Evolutionary conservation across 2,888 invertebrate genomes (phyloP).

Genomic region (Melitaea athalia): DNA sequence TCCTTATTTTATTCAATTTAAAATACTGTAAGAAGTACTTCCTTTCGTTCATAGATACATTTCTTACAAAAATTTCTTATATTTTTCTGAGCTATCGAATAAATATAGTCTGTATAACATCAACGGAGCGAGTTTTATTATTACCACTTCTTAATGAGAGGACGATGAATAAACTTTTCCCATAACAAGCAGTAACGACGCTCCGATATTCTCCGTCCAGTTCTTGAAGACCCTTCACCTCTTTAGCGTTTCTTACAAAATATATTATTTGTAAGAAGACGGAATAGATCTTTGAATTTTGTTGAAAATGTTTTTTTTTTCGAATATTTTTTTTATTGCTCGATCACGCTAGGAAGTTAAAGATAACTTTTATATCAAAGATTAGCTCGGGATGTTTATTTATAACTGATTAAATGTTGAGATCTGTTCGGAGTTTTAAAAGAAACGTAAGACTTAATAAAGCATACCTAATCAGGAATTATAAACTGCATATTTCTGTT

Average conservation of each 20-base stretch:
- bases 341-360: constrained; percentile 10
- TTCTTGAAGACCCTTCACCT: constrained; percentile 22
- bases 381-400: constrained; percentile 19
- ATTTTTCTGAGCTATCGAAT: constrained; percentile 10
- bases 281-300: constrained; percentile 17
- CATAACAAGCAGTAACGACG: constrained; percentile 29
- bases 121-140: constrained; percentile 18
- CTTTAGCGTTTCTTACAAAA: constrained; percentile 25
- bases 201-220: constrained; percentile 6
- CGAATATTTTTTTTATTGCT: constrained; percentile 34
- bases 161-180: constrained; percentile 32
- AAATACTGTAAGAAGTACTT: neutral
- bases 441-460: neutral
- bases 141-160: constrained; percentile 25
- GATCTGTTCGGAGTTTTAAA: neutral
- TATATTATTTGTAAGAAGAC: constrained; percentile 14
- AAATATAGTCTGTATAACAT: neutral
- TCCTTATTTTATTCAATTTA: neutral
- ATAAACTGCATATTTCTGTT: no score
- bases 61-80: neutral
- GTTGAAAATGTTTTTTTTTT: constrained; percentile 19
- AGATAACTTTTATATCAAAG: constrained; percentile 20
- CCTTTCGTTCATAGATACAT: no score
- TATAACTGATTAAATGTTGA: neutral
- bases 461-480: neutral